These are phyloP conservation scores for Agapostemon virescens DNA, from an alignment of 2,888 invertebrate species.

Conservation along the genomic window DNA sequence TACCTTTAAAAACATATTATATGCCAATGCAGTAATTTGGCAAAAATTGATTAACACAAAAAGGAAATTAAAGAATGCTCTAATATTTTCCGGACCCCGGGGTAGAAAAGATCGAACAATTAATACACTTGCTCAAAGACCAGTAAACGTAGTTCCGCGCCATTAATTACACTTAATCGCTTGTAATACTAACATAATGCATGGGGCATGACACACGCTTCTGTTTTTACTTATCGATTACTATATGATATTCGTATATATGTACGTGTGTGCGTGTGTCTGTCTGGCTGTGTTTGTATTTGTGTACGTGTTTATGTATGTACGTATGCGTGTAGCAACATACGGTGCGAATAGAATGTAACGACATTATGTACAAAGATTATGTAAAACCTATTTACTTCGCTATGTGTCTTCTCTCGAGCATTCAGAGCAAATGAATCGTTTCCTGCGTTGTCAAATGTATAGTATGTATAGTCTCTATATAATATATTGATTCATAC, in stretches of 20 bases:
- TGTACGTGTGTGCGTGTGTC: neutral
- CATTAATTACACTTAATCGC: constrained; percentile 47
- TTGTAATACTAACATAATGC: constrained; percentile 60
- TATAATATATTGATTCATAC: constrained; percentile 8
- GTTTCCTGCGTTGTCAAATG: constrained; percentile 23
- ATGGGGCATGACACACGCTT: constrained; percentile 49
- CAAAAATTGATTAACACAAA: constrained; percentile 46
- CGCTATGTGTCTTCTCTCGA: neutral
- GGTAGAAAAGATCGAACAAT: constrained; percentile 66
- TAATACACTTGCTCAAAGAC: constrained; percentile 45
- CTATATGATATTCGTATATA: constrained; percentile 17
- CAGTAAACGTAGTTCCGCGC: constrained; percentile 24
- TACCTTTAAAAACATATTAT: constrained; percentile 64
- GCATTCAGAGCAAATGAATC: constrained; percentile 19
- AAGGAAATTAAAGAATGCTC: constrained; percentile 47
- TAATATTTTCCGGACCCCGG: constrained; percentile 33
- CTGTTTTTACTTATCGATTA: constrained; percentile 40
- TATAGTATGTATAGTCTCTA: constrained; percentile 26
- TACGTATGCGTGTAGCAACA: constrained; percentile 30
- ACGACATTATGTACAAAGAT: constrained; percentile 65
- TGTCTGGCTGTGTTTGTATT: too few species aligned
- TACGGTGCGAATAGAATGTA: constrained; percentile 44
- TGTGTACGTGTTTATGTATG: neutral
- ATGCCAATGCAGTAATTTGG: constrained; percentile 61
- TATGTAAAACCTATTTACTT: constrained; percentile 31